Base-by-base conservation (phyloP, 1,140 invertebrate species). In the Drosophila gunungcola region DNA sequence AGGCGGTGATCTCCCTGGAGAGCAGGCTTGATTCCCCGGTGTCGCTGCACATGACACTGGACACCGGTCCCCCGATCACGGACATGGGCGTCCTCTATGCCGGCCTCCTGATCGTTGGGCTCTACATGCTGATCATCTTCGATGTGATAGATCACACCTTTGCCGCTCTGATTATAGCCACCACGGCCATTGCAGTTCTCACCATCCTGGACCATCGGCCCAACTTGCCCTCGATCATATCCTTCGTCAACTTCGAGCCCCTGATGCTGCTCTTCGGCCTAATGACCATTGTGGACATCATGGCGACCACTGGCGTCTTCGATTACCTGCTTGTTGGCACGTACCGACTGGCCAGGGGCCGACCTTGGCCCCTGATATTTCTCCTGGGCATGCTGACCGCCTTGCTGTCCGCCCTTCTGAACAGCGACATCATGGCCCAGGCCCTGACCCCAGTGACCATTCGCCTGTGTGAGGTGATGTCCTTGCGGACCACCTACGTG, bases 371-470 rank as follows among this genome's bases (percentile, higher is more conserved):
- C 0, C 91, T 98, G 0, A 95, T 98, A 3, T 96, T 95, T 9
- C 94, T 95, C 0, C 92, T 98, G 0, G 97, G 96, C 84, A 90
- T 96, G 3, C 96, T 97, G 76, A 96, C 97, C 0, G 96, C 95
- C 0, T 43, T 97, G 0, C 81, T 97, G 1, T 97, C 97, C 0
- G 96, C 96, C 0, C 95, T 98, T 74, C 91, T 98, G 45, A 97
- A 98, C 91, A 98, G 97, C 91, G 97, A 98, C 1, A 98, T 97
- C 0, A 97, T 97, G 0, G 95, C 97, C 3, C 90, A 98, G 7
- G 92, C 97, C 0, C 96, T 97, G 94, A 97, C 97, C 21, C 97
- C 97, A 0, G 95, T 97, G 1, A 97, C 96, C 0, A 97, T 98
- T 21, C 94, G 97, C 64, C 92, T 98, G 9, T 97, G 97, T 91